Conservation (phyloP, 2,888 invertebrate species). For the Lochmaea capreae region DNA sequence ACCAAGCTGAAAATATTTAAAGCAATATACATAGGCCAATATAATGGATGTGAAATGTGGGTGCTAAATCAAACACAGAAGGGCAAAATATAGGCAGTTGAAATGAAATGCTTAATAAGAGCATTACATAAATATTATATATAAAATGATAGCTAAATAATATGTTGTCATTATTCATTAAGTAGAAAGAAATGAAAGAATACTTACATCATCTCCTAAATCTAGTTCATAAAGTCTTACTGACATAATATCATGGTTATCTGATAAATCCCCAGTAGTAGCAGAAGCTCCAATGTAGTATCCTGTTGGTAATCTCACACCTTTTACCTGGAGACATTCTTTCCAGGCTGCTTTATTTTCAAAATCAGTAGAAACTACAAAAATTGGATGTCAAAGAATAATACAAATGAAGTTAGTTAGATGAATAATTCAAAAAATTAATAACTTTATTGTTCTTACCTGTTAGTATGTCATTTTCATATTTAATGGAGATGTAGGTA, state of each 20-base stretch:
- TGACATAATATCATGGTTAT: constrained; percentile 95
- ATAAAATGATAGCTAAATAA: no score
- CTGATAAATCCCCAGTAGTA: constrained; percentile 96
- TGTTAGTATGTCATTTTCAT: constrained; percentile 89
- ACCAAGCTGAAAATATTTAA: no score
- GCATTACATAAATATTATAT: no score
- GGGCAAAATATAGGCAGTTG: no score
- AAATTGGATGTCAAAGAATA: constrained; percentile 20
- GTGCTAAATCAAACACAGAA: no score
- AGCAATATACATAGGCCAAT: no score
- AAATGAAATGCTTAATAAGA: no score
- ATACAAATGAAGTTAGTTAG: not conserved
- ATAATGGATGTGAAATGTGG: no score
- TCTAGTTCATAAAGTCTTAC: constrained; percentile 94
- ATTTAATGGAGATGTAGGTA: constrained; percentile 90
- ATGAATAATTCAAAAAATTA: not conserved
- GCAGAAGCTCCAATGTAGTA: constrained; percentile 96
- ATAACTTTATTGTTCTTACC: constrained; percentile 66
- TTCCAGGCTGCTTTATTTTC: constrained; percentile 95
- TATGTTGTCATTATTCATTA: constrained; percentile 5
- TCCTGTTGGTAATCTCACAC: constrained; percentile 92
- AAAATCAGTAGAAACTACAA: constrained; percentile 87
- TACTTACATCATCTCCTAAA: constrained; percentile 73
- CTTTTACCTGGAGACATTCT: constrained; percentile 89
- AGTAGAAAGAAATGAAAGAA: not conserved